Conservation (phyloP, 2,888 invertebrate genomes). For the Zaprionus bogoriensis region DNA sequence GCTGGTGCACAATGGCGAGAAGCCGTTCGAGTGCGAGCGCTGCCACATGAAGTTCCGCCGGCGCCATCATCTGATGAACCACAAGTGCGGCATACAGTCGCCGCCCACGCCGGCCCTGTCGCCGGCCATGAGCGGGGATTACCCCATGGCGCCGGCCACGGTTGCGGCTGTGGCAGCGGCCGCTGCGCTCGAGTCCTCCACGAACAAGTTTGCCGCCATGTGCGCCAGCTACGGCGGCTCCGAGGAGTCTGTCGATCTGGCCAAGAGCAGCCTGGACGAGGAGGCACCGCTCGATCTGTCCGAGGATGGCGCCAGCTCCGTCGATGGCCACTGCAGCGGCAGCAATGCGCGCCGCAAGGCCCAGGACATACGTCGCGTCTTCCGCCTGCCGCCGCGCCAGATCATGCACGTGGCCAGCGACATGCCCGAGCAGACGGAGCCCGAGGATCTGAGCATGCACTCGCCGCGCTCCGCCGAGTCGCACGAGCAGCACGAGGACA, state of each 20-base stretch:
- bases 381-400: conserved; percentile 83
- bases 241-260: conserved; percentile 77
- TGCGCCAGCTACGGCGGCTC: conserved; percentile 81
- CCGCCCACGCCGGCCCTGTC: conserved; percentile 81
- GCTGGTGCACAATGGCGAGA: conserved; percentile 94
- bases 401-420: conserved; percentile 79
- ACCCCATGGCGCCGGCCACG: conserved; percentile 54
- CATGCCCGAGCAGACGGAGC: conserved; percentile 94
- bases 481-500: conserved; percentile 82
- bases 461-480: conserved; percentile 80
- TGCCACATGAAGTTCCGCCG: conserved; percentile 92
- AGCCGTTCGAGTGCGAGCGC: conserved; percentile 91
- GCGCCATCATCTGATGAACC: conserved; percentile 93
- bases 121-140: conserved; percentile 80
- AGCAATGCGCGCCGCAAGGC: conserved; percentile 82
- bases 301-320: conserved; percentile 83
- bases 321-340: conserved; percentile 64
- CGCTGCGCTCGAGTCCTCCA: conserved; percentile 59
- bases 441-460: conserved; percentile 93
- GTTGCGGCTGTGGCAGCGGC: conserved; percentile 53
- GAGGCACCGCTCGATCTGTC: conserved; percentile 83
- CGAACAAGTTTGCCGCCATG: conserved; percentile 80
- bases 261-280: conserved; percentile 73
- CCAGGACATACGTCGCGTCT: conserved; percentile 84
- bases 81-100: conserved; percentile 87